A percentile compares a stretch with the other conserved stretches of the same genome.
These are phyloP conservation scores for Cynodonichthys magdalenae DNA, from an alignment of 2,797 vertebrate genomes.

Conservation along the genomic window DNA sequence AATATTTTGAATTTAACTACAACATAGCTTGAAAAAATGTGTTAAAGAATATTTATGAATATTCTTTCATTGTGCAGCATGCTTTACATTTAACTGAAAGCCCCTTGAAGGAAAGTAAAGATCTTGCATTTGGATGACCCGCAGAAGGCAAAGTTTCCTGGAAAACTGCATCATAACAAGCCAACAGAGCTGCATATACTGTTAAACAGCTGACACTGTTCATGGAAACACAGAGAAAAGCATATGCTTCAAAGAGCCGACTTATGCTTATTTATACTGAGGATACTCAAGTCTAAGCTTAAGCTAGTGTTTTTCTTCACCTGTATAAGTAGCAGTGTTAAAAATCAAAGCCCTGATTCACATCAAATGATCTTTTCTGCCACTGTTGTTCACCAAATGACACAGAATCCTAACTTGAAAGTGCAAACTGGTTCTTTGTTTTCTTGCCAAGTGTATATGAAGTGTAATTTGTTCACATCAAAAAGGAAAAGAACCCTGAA, in stretches of 20 bases:
- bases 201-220: constrained; percentile 3
- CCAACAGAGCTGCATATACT: no score
- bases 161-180: constrained; percentile 5
- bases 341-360: constrained; percentile 20
- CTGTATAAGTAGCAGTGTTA: background rate
- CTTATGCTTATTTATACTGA: background rate
- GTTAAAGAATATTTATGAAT: constrained; percentile 27
- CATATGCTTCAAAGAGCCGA: background rate
- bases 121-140: constrained; percentile 79
- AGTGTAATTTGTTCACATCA: constrained; percentile 75
- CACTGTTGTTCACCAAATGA: constrained; percentile 53
- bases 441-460: constrained; percentile 55
- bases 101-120: constrained; percentile 78
- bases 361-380: constrained; percentile 20
- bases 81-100: constrained; percentile 23
- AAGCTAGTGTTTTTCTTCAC: constrained; percentile 1
- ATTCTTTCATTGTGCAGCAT: background rate
- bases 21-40: constrained; percentile 1
- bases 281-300: constrained; percentile 2
- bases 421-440: constrained; percentile 57
- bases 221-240: background rate
- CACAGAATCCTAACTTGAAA: constrained; percentile 59
- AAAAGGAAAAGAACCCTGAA: constrained; percentile 69
- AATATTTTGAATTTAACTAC: background rate
- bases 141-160: constrained; percentile 26